These are phyloP conservation scores for Cabera pusaria DNA, from an alignment of 2,888 invertebrate species.

Conservation along the genomic window DNA sequence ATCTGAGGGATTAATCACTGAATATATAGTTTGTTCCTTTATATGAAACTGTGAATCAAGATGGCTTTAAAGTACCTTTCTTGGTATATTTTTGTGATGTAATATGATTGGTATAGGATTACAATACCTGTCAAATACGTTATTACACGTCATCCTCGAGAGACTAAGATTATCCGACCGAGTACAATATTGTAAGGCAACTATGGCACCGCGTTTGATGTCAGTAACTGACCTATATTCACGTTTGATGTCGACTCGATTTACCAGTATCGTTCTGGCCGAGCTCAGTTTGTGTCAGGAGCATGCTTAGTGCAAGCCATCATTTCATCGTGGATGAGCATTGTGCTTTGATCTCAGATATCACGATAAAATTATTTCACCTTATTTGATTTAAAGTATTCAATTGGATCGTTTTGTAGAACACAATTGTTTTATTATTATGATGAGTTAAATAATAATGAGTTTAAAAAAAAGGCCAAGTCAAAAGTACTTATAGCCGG, in stretches of 20 bases:
- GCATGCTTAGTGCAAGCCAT: conserved; percentile 24
- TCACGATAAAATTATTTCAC: conserved; percentile 26
- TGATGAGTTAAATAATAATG: no score
- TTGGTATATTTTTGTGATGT: no score
- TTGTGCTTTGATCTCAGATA: conserved; percentile 29
- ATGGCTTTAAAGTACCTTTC: no score
- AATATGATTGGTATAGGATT: no score
- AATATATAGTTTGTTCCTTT: conserved; percentile 10
- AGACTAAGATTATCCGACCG: conserved; percentile 2
- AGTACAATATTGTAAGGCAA: conserved; percentile 17
- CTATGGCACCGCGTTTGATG: conserved; percentile 27
- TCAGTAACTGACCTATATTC: conserved; percentile 29
- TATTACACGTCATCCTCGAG: background rate
- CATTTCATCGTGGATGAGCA: conserved; percentile 28
- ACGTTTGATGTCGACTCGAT: conserved; percentile 30
- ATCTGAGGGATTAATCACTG: conserved; percentile 16
- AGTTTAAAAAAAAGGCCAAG: no score
- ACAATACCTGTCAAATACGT: background rate
- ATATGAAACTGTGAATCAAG: conserved; percentile 11
- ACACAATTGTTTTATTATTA: no score
- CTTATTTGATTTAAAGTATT: no score
- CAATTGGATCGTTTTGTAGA: no score
- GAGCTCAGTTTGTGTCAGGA: conserved; percentile 23
- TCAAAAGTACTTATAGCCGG: no score
- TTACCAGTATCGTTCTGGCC: conserved; percentile 26